Evolutionary conservation across 53 echinoderm and acorn worm species (phyloP), one percentile per base, ranked within the genome.

Genomic region (Temnopleurus reevesii): DNA sequence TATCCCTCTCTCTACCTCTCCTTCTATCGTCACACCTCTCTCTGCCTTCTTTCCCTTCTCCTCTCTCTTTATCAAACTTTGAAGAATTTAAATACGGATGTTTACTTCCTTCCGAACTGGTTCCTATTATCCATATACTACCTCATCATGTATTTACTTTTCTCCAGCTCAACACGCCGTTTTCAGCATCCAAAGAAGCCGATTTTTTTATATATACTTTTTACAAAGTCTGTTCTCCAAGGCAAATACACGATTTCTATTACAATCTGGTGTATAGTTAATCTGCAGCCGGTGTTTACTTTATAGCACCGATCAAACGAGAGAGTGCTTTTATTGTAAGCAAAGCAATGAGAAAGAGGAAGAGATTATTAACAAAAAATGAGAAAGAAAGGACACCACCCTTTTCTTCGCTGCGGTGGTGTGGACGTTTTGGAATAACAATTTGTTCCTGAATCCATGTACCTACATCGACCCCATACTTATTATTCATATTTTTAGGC

Each of bases 161-260:
- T 57, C 18, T 44, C 59, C 55, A 56, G n/a, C 35, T 41, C 34
- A 57, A 58, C 84, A 57, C 19, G 41, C n/a, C 36, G 84, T 84
- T 55, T 84, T 84, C 55, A 58, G 9, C 57, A 58, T 57, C 57
- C 55, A 84, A 84, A 84, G 84, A 41, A 19, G 49, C 53, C 77
- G 45, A 45, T 77, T 45, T 44, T 77, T 5, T 5, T 8, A 13
- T 17, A 31, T 45, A 46, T n/a, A n/a, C n/a, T n/a, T n/a, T n/a
- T n/a, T n/a, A 86, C 44, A 41, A 85, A 34, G 60, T 85, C 85
- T 60, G 5, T 45, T 55, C 84, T 57, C 84, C 8, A 59, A 27
- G 86, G 86, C 86, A 86, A 86, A 63, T 63, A 86, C 61, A 63
- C 86, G 86, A 86, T 86, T 86, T 86, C 86, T 86, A 86, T 86